These are phyloP conservation scores for Semibalanus balanoides DNA, from an alignment of 1,140 invertebrate genomes.

Conservation along the genomic window DNA sequence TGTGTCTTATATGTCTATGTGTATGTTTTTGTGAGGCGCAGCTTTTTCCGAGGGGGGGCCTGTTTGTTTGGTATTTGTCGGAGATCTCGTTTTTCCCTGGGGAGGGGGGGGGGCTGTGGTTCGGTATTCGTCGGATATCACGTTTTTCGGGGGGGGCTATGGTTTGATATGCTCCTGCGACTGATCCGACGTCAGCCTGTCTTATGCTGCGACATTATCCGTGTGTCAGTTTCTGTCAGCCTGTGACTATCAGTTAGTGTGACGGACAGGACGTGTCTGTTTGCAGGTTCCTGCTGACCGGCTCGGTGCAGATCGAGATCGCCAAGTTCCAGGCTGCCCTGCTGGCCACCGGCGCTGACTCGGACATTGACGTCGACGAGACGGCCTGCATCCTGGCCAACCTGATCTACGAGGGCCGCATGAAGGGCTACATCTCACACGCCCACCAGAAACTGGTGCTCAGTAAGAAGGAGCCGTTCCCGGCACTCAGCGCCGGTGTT, in stretches of 20 bases:
- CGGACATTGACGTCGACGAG: constrained; percentile 64
- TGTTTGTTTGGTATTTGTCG: too few species aligned
- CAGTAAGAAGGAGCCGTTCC: constrained; percentile 93
- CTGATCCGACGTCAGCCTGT: too few species aligned
- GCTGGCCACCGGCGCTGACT: constrained; percentile 21
- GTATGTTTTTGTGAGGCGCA: too few species aligned
- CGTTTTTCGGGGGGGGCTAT: too few species aligned
- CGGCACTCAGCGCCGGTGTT: constrained; percentile 34
- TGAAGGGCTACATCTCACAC: constrained; percentile 94
- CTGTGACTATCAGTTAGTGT: neutral
- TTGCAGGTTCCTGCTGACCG: constrained; percentile 39
- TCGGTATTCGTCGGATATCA: too few species aligned
- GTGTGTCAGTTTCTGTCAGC: too few species aligned
- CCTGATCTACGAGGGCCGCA: constrained; percentile 85
- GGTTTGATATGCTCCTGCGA: too few species aligned
- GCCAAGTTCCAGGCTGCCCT: constrained; percentile 63
- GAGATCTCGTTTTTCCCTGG: too few species aligned
- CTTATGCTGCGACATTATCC: too few species aligned
- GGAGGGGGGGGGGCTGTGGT: too few species aligned
- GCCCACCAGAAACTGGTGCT: constrained; percentile 94
- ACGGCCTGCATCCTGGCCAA: constrained; percentile 92
- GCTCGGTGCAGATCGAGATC: constrained; percentile 82
- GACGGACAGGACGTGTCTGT: neutral
- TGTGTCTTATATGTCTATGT: too few species aligned
- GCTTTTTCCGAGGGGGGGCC: too few species aligned